A percentile compares a stretch with the other conserved stretches of the same genome.
Evolutionary conservation across 1,140 invertebrate species (phyloP).

Genomic region (Zaprionus taronus): DNA sequence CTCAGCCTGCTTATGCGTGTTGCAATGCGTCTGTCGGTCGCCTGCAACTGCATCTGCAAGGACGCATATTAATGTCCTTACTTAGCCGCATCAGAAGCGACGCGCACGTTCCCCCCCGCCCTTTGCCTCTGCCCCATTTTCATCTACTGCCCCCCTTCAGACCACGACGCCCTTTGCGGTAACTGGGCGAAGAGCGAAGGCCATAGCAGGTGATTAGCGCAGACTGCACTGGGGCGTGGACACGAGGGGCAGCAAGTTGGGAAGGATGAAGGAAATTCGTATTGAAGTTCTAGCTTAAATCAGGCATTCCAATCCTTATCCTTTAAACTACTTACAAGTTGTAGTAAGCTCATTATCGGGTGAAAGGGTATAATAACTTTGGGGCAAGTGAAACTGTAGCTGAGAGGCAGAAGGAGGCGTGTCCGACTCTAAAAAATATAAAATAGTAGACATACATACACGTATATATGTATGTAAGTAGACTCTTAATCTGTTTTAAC

Average conservation of each 20-base stretch:
- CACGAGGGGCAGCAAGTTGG: not conserved
- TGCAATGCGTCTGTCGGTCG: slow-evolving; percentile 50
- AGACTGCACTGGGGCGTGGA: not conserved
- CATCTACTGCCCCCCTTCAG: no score
- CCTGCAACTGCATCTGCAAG: slow-evolving; percentile 55
- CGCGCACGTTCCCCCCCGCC: slow-evolving; percentile 59
- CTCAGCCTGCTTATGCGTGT: slow-evolving; percentile 39
- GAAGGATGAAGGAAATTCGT: not conserved
- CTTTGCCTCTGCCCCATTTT: not conserved
- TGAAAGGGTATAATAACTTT: no score
- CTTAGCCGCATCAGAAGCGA: slow-evolving; percentile 73
- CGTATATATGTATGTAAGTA: no score
- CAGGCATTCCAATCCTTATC: no score
- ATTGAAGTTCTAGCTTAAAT: not conserved
- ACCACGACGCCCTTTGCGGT: not conserved
- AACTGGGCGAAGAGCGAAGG: slow-evolving; percentile 4
- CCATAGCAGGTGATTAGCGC: slow-evolving; percentile 43
- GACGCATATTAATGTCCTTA: slow-evolving; percentile 83
- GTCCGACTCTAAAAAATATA: no score
- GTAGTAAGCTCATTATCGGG: no score
- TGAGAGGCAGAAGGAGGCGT: no score
- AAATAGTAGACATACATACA: no score
- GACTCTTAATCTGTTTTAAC: no score
- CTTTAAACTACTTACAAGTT: no score
- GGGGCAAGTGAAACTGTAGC: no score